Percentiles rank a stretch among this genome's conserved stretches.
phyloP scores from a whole-genome alignment of 2,888 invertebrate species.

The Chymomyza fuscimana region DNA sequence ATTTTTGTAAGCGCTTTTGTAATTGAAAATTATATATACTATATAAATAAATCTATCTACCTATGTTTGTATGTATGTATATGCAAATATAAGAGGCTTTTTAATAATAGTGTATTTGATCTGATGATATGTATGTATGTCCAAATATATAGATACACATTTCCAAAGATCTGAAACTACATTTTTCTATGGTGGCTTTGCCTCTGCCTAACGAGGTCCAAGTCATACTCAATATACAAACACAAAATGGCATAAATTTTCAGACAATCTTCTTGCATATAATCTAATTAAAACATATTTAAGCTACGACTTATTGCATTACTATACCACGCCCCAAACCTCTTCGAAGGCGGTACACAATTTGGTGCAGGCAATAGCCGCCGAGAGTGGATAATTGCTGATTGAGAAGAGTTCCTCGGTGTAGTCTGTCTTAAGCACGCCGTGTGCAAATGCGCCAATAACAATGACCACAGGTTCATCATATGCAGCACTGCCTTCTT shows the following conservation, averaged over 20 bases:
- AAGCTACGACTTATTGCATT: background rate
- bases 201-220: no score
- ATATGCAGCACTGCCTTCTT: conserved; percentile 81
- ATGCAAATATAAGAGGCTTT: background rate
- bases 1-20: conserved; percentile 48
- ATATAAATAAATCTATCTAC: conserved; percentile 14
- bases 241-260: no score
- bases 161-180: no score
- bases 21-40: conserved; percentile 53
- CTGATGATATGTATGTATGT: no score
- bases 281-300: background rate
- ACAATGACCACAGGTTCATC: conserved; percentile 93
- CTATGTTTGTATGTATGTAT: background rate
- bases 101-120: background rate
- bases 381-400: conserved; percentile 97
- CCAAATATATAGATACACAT: no score
- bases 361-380: conserved; percentile 97
- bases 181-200: no score
- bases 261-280: background rate
- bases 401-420: conserved; percentile 94
- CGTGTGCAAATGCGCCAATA: conserved; percentile 98
- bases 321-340: conserved; percentile 88
- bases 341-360: conserved; percentile 97
- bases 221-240: no score
- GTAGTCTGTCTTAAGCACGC: conserved; percentile 93